Base-by-base conservation (phyloP, 2,113 vertebrate species). In the Bubo blakistoni region DNA sequence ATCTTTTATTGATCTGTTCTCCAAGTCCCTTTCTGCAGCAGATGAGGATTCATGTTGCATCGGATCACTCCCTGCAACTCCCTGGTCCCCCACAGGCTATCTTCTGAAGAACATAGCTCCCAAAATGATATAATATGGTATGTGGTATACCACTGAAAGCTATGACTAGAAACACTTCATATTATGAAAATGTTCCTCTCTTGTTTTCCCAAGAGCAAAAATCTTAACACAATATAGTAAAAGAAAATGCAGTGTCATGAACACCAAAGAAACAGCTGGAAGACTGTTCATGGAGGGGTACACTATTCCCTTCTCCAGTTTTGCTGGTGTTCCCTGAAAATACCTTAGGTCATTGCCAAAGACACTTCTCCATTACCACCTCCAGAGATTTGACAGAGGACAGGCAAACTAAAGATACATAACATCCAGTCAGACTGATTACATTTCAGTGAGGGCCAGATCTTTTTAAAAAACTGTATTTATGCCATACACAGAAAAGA, bases 351-450 rank as follows among this genome's bases (percentile, higher is more conserved):
- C 47, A 54, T 7, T 69, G 34, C 16, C 29, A 76, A 76, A 86
- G n/a, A 14, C 0, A 0, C 2, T 40, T 78, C 73, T 81, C 38
- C 42, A 16, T 55, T 79, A 52, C 38, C n/a, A 47, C 20, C 65
- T 81, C 44, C 59, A 87, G 47, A 71, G 32, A 5, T 81, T 22
- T 86, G 47, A 47, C 9, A 77, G 27, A 69, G 38, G 26, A 58
- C 25, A 81, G 30, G 59, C 57, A 91, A 93, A 90, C 36, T 49
- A 87, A 70, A 78, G 69, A 86, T 55, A 52, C 36, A n/a, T 90
- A 90, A 87, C 24, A 86, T 40, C 15, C 40, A 57, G 77, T 74
- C 63, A 86, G 58, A 55, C 20, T 57, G 65, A 84, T 59, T 42
- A 57, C 14, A 80, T 69, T 91, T 83, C 63, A 78, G 26, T 61